Evolutionary conservation across 1,140 invertebrate species (phyloP).

Genomic region (Yoshiicerus persimilis): DNA sequence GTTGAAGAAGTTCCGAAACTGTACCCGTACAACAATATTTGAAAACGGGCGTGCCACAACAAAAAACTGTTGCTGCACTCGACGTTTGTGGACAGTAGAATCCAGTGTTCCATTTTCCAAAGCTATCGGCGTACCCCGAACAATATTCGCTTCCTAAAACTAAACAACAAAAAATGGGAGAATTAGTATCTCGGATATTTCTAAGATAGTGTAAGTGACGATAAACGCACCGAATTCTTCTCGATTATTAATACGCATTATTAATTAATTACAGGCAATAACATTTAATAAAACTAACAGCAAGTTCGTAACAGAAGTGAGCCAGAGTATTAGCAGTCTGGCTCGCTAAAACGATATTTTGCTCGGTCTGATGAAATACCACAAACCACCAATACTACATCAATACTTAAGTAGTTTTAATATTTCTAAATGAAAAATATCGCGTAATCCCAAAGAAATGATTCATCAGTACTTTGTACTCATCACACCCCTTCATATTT

Average conservation of each 20-base stretch:
- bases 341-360: too few species aligned
- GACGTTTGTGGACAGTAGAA: slow-evolving; percentile 57
- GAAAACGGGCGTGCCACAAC: slow-evolving; percentile 69
- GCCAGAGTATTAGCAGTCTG: too few species aligned
- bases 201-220: too few species aligned
- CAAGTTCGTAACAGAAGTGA: too few species aligned
- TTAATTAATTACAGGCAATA: too few species aligned
- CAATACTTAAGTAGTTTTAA: too few species aligned
- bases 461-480: neutral
- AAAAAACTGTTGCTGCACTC: slow-evolving; percentile 53
- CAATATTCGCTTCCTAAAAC: slow-evolving; percentile 56
- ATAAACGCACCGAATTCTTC: too few species aligned
- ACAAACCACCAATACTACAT: too few species aligned
- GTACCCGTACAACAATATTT: slow-evolving; percentile 57
- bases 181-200: neutral
- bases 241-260: too few species aligned
- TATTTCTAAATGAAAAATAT: too few species aligned
- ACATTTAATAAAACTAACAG: too few species aligned
- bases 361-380: too few species aligned
- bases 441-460: neutral
- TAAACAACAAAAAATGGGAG: slow-evolving; percentile 27
- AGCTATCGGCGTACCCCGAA: slow-evolving; percentile 56
- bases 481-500: neutral
- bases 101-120: slow-evolving; percentile 58
- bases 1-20: neutral